Base-by-base conservation (phyloP, 2,797 vertebrate genomes). In the Tragopan temminckii region DNA sequence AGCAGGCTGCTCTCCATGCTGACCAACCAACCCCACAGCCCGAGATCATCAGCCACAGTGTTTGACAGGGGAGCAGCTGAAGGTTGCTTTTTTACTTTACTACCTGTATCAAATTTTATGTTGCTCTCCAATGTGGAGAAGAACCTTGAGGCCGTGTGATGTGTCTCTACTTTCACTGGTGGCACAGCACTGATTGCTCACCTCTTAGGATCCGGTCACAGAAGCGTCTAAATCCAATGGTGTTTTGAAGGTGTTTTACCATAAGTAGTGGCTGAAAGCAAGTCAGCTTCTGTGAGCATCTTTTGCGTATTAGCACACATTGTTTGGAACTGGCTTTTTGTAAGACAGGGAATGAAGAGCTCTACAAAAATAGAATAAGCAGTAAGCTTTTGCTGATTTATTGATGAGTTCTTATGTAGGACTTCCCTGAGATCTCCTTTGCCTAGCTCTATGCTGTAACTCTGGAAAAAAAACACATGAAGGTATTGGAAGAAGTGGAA, bases 291-390 rank as follows among this genome's bases (percentile, higher is more conserved):
- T 91, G 43, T 19, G 72, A 80, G 14, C 19, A 25, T 61, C 58
- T 61, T 48, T 64, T 40, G 13, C 42, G 42, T 72, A 61, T 3
- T 5, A 80, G 35, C n/a, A 79, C 64, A 20, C 7, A 76, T 4
- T 80, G 27, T 75, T 50, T 82, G 27, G 23, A 88, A 66, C 46
- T 61, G 46, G 19, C 23, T 85, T 82, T 78, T n/a, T 85, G 85
- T 11, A 48, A 61, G 69, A 78, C 9, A 62, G 0, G 0, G 64
- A 85, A 55, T 13, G 53, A 53, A 13, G n/a, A 85, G 67, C 7
- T 87, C 74, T 14, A 58, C 42, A 50, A 83, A 89, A 80, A 62
- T 5, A 55, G 7, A 7, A 13, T 35, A 18, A 71, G 15, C 21
- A 31, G 38, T 79, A 80, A 89, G 4, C 5, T 87, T 69, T 50